Conservation (phyloP, 2,888 invertebrate species). For the Drosophila mulleri region DNA sequence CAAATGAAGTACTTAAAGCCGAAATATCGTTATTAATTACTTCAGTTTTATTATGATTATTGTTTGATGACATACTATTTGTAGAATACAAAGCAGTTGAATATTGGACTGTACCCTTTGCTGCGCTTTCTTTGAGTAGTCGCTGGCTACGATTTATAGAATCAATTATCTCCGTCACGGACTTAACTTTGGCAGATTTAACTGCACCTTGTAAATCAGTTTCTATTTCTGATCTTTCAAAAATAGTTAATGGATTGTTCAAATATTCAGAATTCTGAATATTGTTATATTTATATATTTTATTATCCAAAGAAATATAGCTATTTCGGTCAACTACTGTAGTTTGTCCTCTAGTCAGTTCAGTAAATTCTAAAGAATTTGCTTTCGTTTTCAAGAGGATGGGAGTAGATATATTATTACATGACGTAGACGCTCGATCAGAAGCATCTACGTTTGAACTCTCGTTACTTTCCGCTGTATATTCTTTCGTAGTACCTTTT, state of each 20-base stretch:
- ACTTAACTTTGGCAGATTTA: constrained; percentile 72
- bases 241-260: constrained; percentile 32
- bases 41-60: constrained; percentile 34
- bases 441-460: not conserved
- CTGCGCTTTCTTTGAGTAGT: constrained; percentile 81
- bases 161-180: constrained; percentile 84
- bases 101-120: constrained; percentile 69
- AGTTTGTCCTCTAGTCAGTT: not conserved
- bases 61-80: constrained; percentile 24
- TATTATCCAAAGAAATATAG: not conserved
- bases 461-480: not conserved
- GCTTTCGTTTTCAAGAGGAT: not conserved
- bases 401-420: not conserved
- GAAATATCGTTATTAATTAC: constrained; percentile 24
- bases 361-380: not conserved
- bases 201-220: not conserved
- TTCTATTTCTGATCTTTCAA: constrained; percentile 28
- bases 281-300: constrained; percentile 16
- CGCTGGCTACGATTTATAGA: constrained; percentile 84
- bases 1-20: constrained; percentile 5
- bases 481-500: not conserved
- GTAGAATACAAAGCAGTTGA: constrained; percentile 57
- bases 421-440: not conserved
- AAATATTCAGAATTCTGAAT: constrained; percentile 3
- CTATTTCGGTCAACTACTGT: not conserved